Base-by-base conservation (phyloP, 2,113 vertebrate genomes). In the Pseudopodoces humilis region DNA sequence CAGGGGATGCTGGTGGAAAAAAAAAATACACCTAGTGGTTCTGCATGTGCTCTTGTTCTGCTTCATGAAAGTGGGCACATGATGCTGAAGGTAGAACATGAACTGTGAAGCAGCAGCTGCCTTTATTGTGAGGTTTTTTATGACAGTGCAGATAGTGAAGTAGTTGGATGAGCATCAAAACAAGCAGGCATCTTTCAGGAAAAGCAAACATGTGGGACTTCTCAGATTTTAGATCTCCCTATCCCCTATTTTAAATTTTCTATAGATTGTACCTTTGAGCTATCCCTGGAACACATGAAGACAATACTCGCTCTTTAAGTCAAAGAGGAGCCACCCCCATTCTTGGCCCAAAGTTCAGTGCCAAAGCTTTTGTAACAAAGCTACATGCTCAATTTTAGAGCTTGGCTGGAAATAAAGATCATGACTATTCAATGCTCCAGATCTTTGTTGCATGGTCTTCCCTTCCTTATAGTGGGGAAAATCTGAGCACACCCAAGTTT, bases 121-220 rank as follows among this genome's bases (percentile, higher is more conserved):
- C n/a, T 95, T 83, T 70, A 65, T 95, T 95, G 46, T 46, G 53
- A 16, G 3, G 0, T 0, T 14, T 14, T 96, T 96, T 91, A 94
- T 91, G 52, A 65, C 68, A 84, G 72, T 62, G 63, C 50, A 91
- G 65, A 89, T 94, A 96, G 92, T 96, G 91, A 97, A 97, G 82
- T 83, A 93, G 63, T 62, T 90, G 88, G 77, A 94, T 79, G 52
- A 95, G 52, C 47, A 83, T 95, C 86, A 96, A 65, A 70, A 85
- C 62, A 95, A 92, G 68, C 79, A 95, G 82, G 50, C 19, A 21
- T 84, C 76, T 88, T 95, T 70, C 59, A 94, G 87, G 83, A 95
- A 97, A 96, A 87, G 53, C 71, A 94, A 37, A 46, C 20, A 7
- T 49, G 76, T 89, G 91, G 62, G 43, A 90, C 27, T 68, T 88